Percentiles rank a stretch among this genome's conserved stretches.
These are phyloP conservation scores for Tamandua tetradactyla DNA, from an alignment of 2,797 vertebrate species.

Conservation along the genomic window DNA sequence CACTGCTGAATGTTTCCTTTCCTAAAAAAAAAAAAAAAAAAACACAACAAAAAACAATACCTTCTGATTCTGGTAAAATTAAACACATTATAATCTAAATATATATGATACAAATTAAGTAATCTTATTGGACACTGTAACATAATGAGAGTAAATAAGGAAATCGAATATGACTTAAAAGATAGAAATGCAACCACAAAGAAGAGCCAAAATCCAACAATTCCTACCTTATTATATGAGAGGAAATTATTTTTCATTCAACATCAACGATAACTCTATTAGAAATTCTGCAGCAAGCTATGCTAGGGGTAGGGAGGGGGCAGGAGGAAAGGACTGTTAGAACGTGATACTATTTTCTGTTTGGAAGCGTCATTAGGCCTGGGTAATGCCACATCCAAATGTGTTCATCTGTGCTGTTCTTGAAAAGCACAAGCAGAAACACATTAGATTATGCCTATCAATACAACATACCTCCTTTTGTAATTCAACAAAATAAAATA, in stretches of 20 bases:
- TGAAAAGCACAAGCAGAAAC: slow-evolving; percentile 39
- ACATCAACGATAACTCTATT: background rate
- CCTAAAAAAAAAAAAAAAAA: too few species aligned
- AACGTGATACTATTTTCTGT: slow-evolving; percentile 33
- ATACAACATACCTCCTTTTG: background rate
- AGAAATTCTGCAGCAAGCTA: background rate
- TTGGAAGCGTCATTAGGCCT: background rate
- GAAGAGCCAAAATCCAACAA: background rate
- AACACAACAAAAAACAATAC: background rate
- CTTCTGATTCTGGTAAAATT: background rate
- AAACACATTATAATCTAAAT: background rate
- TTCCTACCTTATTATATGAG: background rate
- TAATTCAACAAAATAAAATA: slow-evolving; percentile 65
- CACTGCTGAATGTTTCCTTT: background rate
- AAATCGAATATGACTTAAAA: slow-evolving; percentile 32
- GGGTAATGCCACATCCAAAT: slow-evolving; percentile 14
- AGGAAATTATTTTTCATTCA: slow-evolving; percentile 27
- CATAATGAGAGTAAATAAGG: background rate
- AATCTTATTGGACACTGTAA: background rate
- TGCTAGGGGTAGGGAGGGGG: background rate
- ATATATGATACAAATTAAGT: background rate
- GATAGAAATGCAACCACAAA: background rate
- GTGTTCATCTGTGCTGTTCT: slow-evolving; percentile 47
- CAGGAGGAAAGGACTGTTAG: background rate
- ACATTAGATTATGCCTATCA: slow-evolving; percentile 24